phyloP scores from a whole-genome alignment of 2,888 invertebrate genomes.

The Meteorus colon region DNA sequence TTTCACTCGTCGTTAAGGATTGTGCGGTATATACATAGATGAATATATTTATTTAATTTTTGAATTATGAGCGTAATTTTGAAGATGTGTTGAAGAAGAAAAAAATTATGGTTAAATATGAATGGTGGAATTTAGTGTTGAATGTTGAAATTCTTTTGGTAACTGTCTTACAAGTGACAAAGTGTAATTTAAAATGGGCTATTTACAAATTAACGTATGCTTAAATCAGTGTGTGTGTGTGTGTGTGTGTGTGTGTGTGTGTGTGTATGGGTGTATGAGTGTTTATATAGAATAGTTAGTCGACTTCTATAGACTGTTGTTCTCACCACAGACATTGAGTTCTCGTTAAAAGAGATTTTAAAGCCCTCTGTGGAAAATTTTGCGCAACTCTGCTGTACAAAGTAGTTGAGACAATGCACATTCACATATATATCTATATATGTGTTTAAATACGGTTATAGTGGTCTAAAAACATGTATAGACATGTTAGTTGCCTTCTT shows the following conservation, averaged over 20 bases:
- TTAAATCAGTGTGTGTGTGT: not conserved
- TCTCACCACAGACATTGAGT: not conserved
- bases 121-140: too few species aligned
- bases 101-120: too few species aligned
- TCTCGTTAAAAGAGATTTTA: constrained; percentile 20
- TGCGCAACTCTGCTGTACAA: constrained; percentile 6
- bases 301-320: not conserved
- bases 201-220: too few species aligned
- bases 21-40: not conserved
- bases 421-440: not conserved
- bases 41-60: not conserved
- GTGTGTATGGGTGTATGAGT: not conserved
- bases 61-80: not conserved
- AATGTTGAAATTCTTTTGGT: too few species aligned
- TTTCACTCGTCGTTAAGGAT: constrained; percentile 25
- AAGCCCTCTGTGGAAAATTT: constrained; percentile 23
- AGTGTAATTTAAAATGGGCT: too few species aligned
- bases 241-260: not conserved
- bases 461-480: not conserved
- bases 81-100: too few species aligned
- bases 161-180: too few species aligned
- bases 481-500: constrained; percentile 1
- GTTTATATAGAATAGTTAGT: not conserved
- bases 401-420: not conserved
- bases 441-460: not conserved